Percentiles rank a stretch among this genome's conserved stretches.
phyloP scores from a whole-genome alignment of 2,113 vertebrate genomes.

The Ranitomeya variabilis region DNA sequence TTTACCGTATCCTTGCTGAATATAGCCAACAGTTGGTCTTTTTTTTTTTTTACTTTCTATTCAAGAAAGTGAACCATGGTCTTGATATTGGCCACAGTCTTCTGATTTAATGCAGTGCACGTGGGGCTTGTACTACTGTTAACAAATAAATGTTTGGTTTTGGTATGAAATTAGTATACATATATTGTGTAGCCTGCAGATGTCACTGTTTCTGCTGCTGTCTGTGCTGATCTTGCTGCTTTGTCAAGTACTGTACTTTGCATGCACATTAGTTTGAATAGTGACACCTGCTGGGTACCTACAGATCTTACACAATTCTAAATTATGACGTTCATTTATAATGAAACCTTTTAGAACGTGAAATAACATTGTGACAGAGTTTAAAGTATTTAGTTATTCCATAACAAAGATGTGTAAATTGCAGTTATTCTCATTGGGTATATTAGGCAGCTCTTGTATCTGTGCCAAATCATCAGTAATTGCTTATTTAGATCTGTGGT shows the following conservation, averaged over 20 bases:
- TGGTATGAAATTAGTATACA: not conserved
- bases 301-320: not conserved
- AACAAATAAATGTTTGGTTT: too few species aligned
- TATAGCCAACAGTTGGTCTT: not conserved
- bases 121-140: too few species aligned
- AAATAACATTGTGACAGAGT: too few species aligned
- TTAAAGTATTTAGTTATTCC: not conserved
- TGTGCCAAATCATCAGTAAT: not conserved
- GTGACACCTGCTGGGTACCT: conserved; percentile 20
- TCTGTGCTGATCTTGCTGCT: not conserved
- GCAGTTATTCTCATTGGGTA: not conserved
- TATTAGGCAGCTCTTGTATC: not conserved
- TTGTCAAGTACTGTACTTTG: not conserved
- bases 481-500: not conserved
- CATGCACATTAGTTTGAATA: not conserved
- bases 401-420: not conserved
- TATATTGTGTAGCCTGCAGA: not conserved
- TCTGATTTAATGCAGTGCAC: too few species aligned
- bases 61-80: not conserved
- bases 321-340: not conserved
- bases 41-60: not conserved
- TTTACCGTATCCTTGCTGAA: not conserved
- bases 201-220: conserved; percentile 19
- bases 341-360: not conserved
- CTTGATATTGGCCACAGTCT: too few species aligned